phyloP scores from a whole-genome alignment of 2,113 vertebrate species.

The Pseudonaja textilis region DNA sequence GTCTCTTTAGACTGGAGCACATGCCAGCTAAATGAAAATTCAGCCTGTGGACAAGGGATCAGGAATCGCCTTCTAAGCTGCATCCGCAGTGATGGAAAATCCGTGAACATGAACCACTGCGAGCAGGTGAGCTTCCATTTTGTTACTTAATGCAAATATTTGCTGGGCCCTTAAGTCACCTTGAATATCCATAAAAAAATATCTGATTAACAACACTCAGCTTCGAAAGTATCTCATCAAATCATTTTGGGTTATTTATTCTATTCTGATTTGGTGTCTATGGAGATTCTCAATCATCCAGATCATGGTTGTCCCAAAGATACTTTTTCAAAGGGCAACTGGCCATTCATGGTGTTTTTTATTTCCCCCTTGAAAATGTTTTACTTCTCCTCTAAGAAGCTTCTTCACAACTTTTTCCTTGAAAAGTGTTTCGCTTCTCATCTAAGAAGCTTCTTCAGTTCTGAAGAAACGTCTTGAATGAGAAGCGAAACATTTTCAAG shows the following conservation, averaged over 20 bases:
- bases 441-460: no score
- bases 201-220: background rate
- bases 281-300: no score
- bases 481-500: no score
- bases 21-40: slow-evolving; percentile 86
- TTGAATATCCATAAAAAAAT: background rate
- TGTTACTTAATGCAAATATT: accelerated
- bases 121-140: slow-evolving; percentile 74
- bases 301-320: no score
- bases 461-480: no score
- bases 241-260: background rate
- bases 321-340: no score
- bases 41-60: slow-evolving; percentile 82
- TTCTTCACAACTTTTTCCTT: no score
- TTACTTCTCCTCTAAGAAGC: no score
- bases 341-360: no score
- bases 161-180: background rate
- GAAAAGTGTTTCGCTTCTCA: no score
- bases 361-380: no score
- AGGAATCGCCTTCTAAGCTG: slow-evolving; percentile 84
- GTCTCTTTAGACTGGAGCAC: slow-evolving; percentile 86
- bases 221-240: background rate
- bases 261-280: background rate
- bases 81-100: slow-evolving; percentile 82
- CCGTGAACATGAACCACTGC: slow-evolving; percentile 73